Percentiles rank a stretch among this genome's conserved stretches.
These are phyloP conservation scores for Eurystomus gularis DNA, from an alignment of 2,113 vertebrate species.

Conservation along the genomic window DNA sequence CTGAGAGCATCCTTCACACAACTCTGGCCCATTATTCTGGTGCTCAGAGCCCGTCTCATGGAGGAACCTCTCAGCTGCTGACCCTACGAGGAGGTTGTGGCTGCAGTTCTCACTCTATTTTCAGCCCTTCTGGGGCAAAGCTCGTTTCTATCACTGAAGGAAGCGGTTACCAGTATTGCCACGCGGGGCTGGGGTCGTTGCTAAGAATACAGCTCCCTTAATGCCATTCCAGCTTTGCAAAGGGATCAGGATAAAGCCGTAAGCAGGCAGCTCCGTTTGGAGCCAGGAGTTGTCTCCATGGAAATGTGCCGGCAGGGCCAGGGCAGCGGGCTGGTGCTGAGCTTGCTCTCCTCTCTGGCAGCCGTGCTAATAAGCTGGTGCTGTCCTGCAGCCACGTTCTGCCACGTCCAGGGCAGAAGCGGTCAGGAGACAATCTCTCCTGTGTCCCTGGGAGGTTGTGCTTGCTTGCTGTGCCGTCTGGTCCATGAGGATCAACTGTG, in stretches of 20 bases:
- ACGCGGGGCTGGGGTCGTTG: neutral
- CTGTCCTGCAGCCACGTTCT: neutral
- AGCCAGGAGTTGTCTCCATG: constrained; percentile 23
- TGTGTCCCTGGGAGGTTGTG: accelerated
- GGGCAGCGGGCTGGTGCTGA: neutral
- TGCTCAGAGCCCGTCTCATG: neutral
- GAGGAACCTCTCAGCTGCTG: neutral
- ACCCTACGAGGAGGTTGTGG: neutral
- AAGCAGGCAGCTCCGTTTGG: neutral
- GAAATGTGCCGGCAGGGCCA: neutral
- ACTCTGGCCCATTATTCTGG: neutral
- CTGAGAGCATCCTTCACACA: neutral
- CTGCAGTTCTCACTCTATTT: neutral
- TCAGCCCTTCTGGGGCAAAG: neutral
- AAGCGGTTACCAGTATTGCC: neutral
- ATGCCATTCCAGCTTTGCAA: neutral
- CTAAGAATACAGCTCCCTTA: neutral
- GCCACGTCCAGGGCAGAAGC: accelerated
- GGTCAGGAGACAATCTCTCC: neutral
- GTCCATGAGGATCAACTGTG: accelerated
- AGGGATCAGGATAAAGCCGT: constrained; percentile 13
- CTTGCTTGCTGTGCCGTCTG: neutral
- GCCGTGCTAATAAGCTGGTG: neutral
- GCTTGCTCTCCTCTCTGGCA: neutral
- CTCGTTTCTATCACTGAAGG: neutral